Evolutionary conservation across 2,113 vertebrate genomes (phyloP), one percentile per base, ranked within the genome.

Genomic region (Epinephelus fuscoguttatus): DNA sequence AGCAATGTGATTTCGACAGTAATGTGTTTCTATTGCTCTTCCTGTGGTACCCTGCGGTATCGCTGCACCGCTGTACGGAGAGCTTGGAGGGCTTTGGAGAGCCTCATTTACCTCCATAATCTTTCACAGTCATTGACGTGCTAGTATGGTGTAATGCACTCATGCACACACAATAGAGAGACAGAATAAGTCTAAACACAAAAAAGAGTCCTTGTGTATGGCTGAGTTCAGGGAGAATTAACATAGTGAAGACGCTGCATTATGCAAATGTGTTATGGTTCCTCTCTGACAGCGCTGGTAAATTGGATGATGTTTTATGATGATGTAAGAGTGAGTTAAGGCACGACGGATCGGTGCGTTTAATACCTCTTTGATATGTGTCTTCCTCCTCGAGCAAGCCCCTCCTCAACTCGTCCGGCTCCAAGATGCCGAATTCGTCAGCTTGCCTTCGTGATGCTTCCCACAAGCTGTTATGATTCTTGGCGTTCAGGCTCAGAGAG

Each of bases 271-370:
- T 70, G 37, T 81, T 84, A 83, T 84, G 89, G 81, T 88, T 92
- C 76, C 90, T 90, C 75, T 90, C 84, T 89, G 88, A 90, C 89
- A 66, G 86, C 37, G 67, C 86, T 75, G 81, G 68, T 83, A 89
- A 93, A 94, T 92, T 89, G 93, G 92, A 93, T 88, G 86, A 92
- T 93, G 91, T 85, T 93, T 94, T 91, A 93, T 84, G 91, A 90
- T 93, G 88, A 93, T 93, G 88, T 84, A 87, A 90, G 87, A 93
- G 83, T 85, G 91, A 91, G 88, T 92, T 92, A 89, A 91, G 83
- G 72, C 80, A 75, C 53, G 50, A 62, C 61, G 70, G 89, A 93
- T 91, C 84, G 82, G 86, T 90, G 88, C 81, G 23, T 91, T 90
- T 90, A 92, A 92, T 91, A 55, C 75, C 76, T 73, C 84, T 88